These are phyloP conservation scores for cat (Felis catus) DNA, from an alignment of 2,113 vertebrate genomes.

Conservation along the genomic window DNA sequence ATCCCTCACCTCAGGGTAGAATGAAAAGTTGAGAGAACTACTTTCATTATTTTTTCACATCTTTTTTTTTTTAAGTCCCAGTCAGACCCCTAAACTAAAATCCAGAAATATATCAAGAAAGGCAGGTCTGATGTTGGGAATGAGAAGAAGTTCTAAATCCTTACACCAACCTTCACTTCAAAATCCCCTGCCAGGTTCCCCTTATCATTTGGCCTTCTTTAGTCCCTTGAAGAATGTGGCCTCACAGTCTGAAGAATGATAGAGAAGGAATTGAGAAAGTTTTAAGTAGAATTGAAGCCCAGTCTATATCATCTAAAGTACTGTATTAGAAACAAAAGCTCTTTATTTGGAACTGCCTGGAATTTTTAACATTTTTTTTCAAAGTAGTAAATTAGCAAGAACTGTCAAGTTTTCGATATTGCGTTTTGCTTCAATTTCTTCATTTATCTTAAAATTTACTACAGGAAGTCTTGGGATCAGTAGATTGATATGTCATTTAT, in stretches of 20 bases:
- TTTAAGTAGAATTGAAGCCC: constrained; percentile 40
- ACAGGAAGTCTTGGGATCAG: not conserved
- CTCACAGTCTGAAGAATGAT: constrained; percentile 42
- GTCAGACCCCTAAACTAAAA: constrained; percentile 62
- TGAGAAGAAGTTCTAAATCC: constrained; percentile 54
- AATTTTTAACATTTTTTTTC: not conserved
- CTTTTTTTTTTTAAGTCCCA: constrained; percentile 48
- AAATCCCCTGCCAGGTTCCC: constrained; percentile 24
- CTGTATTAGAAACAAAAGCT: not conserved
- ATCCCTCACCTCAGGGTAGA: not conserved
- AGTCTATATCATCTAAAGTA: not conserved
- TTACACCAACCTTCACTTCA: constrained; percentile 64
- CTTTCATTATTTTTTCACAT: constrained; percentile 63
- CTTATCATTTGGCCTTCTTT: constrained; percentile 60
- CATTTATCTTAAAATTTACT: constrained; percentile 21
- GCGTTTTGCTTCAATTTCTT: not conserved
- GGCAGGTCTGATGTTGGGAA: constrained; percentile 52
- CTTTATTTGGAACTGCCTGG: not conserved
- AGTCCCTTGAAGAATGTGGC: constrained; percentile 65
- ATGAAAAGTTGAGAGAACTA: constrained; percentile 53
- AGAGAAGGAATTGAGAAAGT: not conserved
- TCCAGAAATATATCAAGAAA: constrained; percentile 74
- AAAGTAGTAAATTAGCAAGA: not conserved
- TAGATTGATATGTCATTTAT: not conserved
- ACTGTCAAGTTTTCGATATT: not conserved